These are phyloP conservation scores for Neofelis nebulosa DNA, from an alignment of 2,113 vertebrate genomes.

Conservation along the genomic window DNA sequence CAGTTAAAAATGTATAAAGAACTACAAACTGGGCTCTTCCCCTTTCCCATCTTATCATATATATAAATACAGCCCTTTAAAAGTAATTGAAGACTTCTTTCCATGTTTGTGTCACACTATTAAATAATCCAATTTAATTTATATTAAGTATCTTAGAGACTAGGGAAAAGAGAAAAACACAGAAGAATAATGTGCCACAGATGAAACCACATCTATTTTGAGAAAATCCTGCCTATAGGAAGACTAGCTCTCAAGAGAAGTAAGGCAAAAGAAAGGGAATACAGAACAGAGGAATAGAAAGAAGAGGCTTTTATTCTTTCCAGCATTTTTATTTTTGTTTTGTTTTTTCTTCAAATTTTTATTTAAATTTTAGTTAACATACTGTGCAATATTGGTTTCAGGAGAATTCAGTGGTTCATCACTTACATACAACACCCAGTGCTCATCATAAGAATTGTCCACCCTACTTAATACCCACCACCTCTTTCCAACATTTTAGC, in stretches of 20 bases:
- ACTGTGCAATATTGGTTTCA: too few relatives aligned
- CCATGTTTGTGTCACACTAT: background rate
- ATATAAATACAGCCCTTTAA: background rate
- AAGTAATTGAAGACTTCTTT: constrained; percentile 7
- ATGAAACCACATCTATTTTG: background rate
- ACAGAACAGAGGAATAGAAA: background rate
- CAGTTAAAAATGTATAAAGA: constrained; percentile 32
- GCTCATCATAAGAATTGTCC: too few relatives aligned
- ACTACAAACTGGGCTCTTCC: background rate
- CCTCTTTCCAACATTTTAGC: background rate
- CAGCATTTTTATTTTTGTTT: background rate
- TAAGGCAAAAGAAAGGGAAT: background rate
- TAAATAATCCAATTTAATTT: constrained; percentile 11
- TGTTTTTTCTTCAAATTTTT: too few relatives aligned
- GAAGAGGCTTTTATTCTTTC: background rate
- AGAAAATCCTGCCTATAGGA: background rate
- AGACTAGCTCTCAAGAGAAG: background rate
- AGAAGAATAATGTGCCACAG: constrained; percentile 12
- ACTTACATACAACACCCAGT: too few relatives aligned
- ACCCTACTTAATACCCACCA: too few relatives aligned
- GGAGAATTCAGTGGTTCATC: too few relatives aligned
- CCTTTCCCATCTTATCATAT: background rate
- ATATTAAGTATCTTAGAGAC: constrained; percentile 5
- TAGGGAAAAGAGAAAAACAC: background rate
- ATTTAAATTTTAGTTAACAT: too few relatives aligned